Base-by-base conservation (phyloP, 92 coral and sea anemone species). In the Bergia puertoricense region DNA sequence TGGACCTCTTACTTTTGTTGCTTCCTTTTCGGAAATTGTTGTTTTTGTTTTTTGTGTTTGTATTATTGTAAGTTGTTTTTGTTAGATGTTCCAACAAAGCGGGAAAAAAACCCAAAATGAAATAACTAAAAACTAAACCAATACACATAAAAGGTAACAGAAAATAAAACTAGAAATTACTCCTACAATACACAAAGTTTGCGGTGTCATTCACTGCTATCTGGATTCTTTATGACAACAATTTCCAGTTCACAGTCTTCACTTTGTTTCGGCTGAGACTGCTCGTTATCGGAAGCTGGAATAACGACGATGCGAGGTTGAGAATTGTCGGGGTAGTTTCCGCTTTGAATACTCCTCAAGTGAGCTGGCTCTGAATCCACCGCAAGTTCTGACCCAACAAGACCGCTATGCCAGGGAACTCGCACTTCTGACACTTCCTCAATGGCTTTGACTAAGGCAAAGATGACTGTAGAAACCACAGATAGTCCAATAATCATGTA, bases 401-500 rank as follows among this genome's bases (percentile, higher is more conserved):
- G 66, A 14, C 80, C 41, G 18, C 79, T 39, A 48, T 56, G 87
- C 93, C 91, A 91, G 65, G 76, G 72, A 45, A 89, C 79, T 75
- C 80, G 71, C n/a, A 91, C 90, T 42, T 85, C 92, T 22, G 97
- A 94, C 42, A 90, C 91, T 66, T 94, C 96, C 69, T 95, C 98
- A 48, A 95, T 90, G 30, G 95, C 98, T 77, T 92, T 91, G 20
- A 95, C 71, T 7, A 95, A 92, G 20, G 98, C 93, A 45, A 74
- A 88, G 85, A 95, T 91, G 38, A 95, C 98, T 1, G 94, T 86
- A 0, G 98, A 95, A 7, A 93, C 93, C 65, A 95, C 81, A 1
- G 98, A 92, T 82, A 95, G 82, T 3, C 98, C 98, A 22, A 95
- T 59, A 40, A 92, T 78, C 95, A 88, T 92, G 80, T 88, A 95